Evolutionary conservation across 2,888 invertebrate species (phyloP).

Genomic region (Stratiomys singularior): DNA sequence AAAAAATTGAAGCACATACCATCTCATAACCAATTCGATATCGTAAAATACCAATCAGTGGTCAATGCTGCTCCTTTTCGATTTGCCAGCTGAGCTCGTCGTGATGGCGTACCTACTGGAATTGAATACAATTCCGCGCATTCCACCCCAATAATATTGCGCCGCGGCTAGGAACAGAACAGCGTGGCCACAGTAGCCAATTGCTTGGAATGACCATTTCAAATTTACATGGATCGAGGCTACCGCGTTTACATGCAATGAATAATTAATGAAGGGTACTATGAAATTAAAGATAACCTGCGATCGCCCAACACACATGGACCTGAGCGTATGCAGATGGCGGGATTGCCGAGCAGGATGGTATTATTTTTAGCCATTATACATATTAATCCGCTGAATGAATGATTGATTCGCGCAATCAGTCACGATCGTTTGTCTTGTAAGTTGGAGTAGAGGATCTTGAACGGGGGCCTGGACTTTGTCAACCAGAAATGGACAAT

Average conservation of each 20-base stretch:
- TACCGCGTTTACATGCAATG: slow-evolving; percentile 39
- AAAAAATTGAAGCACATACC: slow-evolving; percentile 33
- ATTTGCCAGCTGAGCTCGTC: neutral
- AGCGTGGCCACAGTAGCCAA: neutral
- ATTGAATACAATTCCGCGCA: neutral
- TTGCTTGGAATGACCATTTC: neutral
- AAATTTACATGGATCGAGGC: slow-evolving; percentile 35
- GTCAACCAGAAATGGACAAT: neutral
- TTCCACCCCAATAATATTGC: no score
- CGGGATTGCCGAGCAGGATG: neutral
- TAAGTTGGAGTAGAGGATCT: neutral
- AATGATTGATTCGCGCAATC: slow-evolving; percentile 34
- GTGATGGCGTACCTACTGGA: neutral
- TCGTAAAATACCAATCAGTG: slow-evolving; percentile 36
- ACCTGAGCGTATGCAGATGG: neutral
- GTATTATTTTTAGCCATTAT: slow-evolving; percentile 40
- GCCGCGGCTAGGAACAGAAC: no score
- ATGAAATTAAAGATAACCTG: slow-evolving; percentile 4
- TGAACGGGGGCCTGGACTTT: neutral
- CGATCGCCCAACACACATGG: neutral
- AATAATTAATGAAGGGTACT: slow-evolving; percentile 30
- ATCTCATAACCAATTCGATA: slow-evolving; percentile 34
- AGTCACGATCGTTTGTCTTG: slow-evolving; percentile 38
- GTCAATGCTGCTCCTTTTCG: neutral
- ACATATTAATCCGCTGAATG: slow-evolving; percentile 28